A percentile compares a stretch with the other conserved stretches of the same genome.
phyloP scores from a whole-genome alignment of 2,888 invertebrate species.

The Automeris io region DNA sequence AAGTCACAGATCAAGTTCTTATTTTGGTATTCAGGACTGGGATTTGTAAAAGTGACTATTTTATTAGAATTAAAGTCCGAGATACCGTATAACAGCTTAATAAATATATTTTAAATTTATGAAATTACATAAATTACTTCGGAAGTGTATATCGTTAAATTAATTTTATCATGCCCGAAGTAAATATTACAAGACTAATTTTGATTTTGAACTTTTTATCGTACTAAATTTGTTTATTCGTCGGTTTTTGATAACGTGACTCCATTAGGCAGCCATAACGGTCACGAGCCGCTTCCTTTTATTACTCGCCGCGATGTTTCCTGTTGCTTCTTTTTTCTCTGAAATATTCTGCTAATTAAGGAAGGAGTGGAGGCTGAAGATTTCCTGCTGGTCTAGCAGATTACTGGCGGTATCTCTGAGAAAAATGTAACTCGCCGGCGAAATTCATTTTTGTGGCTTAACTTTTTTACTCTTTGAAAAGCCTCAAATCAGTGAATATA shows the following conservation, averaged over 20 bases:
- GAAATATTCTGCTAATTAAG: conserved; percentile 72
- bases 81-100: background rate
- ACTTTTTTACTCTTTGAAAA: conserved; percentile 36
- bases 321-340: conserved; percentile 59
- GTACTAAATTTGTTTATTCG: conserved; percentile 38
- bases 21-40: conserved; percentile 31
- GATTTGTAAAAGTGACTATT: conserved; percentile 3
- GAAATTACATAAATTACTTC: background rate
- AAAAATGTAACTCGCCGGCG: conserved; percentile 49
- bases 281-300: conserved; percentile 56
- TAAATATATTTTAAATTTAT: background rate
- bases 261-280: conserved; percentile 51
- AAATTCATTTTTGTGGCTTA: conserved; percentile 50
- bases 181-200: conserved; percentile 15
- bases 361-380: conserved; percentile 66
- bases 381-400: conserved; percentile 67
- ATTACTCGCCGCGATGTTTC: conserved; percentile 55
- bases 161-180: conserved; percentile 12
- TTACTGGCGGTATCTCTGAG: conserved; percentile 56
- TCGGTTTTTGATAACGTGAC: conserved; percentile 43
- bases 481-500: conserved; percentile 22
- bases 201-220: conserved; percentile 24
- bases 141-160: conserved; percentile 11
- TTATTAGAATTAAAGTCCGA: background rate
- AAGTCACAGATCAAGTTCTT: conserved; percentile 64